Evolutionary conservation across 2,888 invertebrate genomes (phyloP), one percentile per base, ranked within the genome.

Genomic region (Alsophila aescularia): DNA sequence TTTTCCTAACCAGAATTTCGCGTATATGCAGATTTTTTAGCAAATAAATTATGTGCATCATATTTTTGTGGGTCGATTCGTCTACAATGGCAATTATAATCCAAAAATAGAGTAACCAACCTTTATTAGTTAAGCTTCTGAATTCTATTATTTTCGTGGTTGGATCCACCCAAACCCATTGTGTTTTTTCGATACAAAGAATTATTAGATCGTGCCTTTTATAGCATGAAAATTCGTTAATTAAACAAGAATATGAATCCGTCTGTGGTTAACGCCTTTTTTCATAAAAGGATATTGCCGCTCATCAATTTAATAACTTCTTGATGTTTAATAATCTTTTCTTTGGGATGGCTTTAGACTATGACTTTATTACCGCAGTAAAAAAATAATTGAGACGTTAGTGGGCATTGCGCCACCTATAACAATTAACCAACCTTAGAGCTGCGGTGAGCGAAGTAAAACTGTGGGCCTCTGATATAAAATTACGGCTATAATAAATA

Each of bases 211-310:
- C 64, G 73, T 73, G 68, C 75, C 77, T 77, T 77, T 85, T 85
- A 87, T 80, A 83, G 80, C 85, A 87, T 86, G 81, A 87, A 86
- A 86, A 84, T 81, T 77, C 75, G 70, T 85, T 87, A 88, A 88
- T 88, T 87, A 87, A 85, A 87, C 83, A 83, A 81, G 84, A 87
- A 85, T 83, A 83, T 76, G 75, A 79, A 74, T 77, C 77, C 68
- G 79, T 85, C 81, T 67, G 77, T 75, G 81, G 81, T 85, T 83
- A 83, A 83, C 87, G 83, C 81, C 79, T 84, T 85, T 84, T 84
- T 83, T 83, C 71, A 80, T 64, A 81, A 54, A 82, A 80, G 79
- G 73, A 70, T 78, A 80, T 76, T 71, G 84, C 87, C 85, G 85
- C 86, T 85, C 83, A 83, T 85, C 83, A 84, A 83, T 86, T 82